Evolutionary conservation across 1,140 invertebrate species (phyloP), one percentile per base, ranked within the genome.

Genomic region (Drusus annulatus): DNA sequence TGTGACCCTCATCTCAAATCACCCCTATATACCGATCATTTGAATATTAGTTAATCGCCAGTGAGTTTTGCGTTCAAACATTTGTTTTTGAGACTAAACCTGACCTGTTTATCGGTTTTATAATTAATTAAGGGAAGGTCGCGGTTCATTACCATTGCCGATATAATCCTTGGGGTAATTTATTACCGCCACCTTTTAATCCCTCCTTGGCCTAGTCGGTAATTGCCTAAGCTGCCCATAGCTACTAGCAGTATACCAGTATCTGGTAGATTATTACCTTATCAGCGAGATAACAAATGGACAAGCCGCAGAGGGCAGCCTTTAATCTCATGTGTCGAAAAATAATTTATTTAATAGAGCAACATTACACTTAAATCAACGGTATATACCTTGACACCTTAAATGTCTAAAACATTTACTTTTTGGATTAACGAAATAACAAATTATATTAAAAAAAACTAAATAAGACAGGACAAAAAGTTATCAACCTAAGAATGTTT

Each of bases 41-140:
- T 7, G 31, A 71, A 45, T 31, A n/a, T 21, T 45, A 71, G 16
- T 45, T 45, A 71, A 19, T 45, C 56, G 56, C 31, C 50, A 10
- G 68, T 71, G 16, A 16, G 31, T n/a, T 25, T 16, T 31, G n/a
- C 36, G 36, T 60, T 23, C 17, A 19, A 60, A 60, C 56, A n/a
- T 45, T 45, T 45, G 36, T 45, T 45, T 45, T 45, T 45, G 36
- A 45, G 36, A 45, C 36, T 10, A 23, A 63, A 21, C 21, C 62
- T 65, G 62, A 16, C 23, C 62, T 65, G 21, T 65, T 65, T 65
- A 65, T 65, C 62, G 62, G 62, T 25, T 65, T 65, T 65, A 65
- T 31, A 65, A 65, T 65, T 65, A 65, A 65, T 65, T 28, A 65
- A 16, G 21, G 25, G 62, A 65, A 65, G 62, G 62, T 65, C 62